Evolutionary conservation across 2,888 invertebrate species (phyloP).

Genomic region (Dastarcus helophoroides): DNA sequence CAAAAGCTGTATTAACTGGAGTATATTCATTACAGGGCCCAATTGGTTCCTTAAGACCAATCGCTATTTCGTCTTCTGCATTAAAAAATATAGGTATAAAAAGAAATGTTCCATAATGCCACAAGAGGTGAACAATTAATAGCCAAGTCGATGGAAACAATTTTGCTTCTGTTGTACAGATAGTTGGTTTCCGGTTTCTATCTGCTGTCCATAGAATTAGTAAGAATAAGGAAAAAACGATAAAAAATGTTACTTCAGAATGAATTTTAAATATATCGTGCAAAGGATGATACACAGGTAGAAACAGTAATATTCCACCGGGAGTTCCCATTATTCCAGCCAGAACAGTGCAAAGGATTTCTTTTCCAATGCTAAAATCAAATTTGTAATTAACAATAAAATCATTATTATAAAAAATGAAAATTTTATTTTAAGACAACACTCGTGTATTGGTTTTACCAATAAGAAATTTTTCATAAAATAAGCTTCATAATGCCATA

Average conservation of each 20-base stretch:
- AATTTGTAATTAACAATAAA: too few relatives aligned
- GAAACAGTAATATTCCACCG: slow-evolving; percentile 58
- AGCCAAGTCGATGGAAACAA: slow-evolving; percentile 29
- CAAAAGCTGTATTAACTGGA: slow-evolving; percentile 53
- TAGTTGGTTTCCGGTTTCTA: slow-evolving; percentile 37
- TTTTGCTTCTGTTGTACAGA: slow-evolving; percentile 21
- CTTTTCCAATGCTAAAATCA: slow-evolving; percentile 39
- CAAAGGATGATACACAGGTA: slow-evolving; percentile 64
- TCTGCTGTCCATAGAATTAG: slow-evolving; percentile 51
- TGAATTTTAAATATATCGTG: slow-evolving; percentile 59
- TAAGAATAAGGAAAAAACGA: slow-evolving; percentile 49
- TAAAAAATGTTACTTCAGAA: slow-evolving; percentile 59
- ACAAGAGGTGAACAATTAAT: slow-evolving; percentile 39
- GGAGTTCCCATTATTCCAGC: slow-evolving; percentile 59
- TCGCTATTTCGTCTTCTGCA: slow-evolving; percentile 54
- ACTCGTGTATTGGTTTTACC: too few relatives aligned
- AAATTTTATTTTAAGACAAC: slow-evolving; percentile 2
- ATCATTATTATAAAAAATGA: slow-evolving; percentile 5
- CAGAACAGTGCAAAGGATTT: slow-evolving; percentile 43
- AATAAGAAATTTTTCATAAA: too few relatives aligned
- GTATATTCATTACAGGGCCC: slow-evolving; percentile 56
- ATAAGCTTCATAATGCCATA: too few relatives aligned
- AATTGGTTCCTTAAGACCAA: slow-evolving; percentile 63
- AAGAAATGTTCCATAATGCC: slow-evolving; percentile 56
- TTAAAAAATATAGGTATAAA: slow-evolving; percentile 50